Base-by-base conservation (phyloP, 2,797 vertebrate genomes). In the Dallia pectoralis region DNA sequence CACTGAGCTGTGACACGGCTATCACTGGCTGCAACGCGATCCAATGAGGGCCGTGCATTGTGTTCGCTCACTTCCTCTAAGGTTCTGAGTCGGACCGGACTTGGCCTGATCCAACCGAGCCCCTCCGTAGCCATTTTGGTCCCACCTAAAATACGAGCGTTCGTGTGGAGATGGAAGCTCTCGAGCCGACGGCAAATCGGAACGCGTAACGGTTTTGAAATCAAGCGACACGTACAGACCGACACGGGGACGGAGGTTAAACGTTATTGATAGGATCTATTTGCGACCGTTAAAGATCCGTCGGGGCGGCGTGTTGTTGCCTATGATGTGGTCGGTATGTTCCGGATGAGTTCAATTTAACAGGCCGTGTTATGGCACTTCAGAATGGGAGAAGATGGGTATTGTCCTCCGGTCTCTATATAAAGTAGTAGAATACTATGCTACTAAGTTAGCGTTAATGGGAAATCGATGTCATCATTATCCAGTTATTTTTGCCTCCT, bases 41-140 rank as follows among this genome's bases (percentile, higher is more conserved):
- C 85, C 86, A 84, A 77, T 83, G 81, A 74, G 82, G 84, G 69
- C 71, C 40, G 40, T 79, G 82, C 70, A 87, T 81, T 74, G 72
- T 81, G 77, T 83, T 86, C 76, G 85, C 89, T 93, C 90, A 88
- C 91, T 94, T 95, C 94, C 94, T 88, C 83, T 81, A 27, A 75
- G 74, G 75, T 73, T 74, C 85, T 63, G 61, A 73, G 71, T 84
- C 84, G 72, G 27, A 67, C 71, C 30, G 71, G 82, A 80, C 93
- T 93, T 87, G 77, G 91, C 62, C 94, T 86, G 77, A 89, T 91
- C 91, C 92, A 89, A 84, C 86, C 68, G 93, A 87, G 91, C 91
- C 85, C 91, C 89, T 83, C 88, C 90, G 92, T 89, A 92, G 96
- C 97, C 97, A 98, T 98, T 96, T 98, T 98, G 96, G 94, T 95